A percentile compares a stretch with the other conserved stretches of the same genome.
Conservation (phyloP, 2,113 vertebrate species). For the Perccottus glenii region DNA sequence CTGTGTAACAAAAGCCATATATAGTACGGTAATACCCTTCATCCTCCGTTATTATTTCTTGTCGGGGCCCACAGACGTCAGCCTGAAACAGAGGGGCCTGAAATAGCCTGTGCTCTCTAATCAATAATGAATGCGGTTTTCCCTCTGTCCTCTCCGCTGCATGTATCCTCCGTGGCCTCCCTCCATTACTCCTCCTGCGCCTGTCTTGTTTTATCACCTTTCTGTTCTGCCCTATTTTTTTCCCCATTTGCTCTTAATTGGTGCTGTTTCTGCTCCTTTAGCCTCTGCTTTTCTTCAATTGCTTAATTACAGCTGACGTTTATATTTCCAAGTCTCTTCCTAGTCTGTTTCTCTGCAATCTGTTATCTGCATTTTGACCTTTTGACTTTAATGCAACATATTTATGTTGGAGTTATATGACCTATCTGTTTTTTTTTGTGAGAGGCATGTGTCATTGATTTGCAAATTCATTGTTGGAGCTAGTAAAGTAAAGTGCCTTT, state of each 20-base stretch:
- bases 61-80: constrained; percentile 33
- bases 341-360: not conserved
- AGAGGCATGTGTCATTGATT: not conserved
- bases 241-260: constrained; percentile 17
- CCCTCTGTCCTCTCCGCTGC: constrained; percentile 37
- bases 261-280: constrained; percentile 6
- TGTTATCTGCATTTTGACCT: not conserved
- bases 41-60: constrained; percentile 5
- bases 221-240: constrained; percentile 26
- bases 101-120: constrained; percentile 62
- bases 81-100: constrained; percentile 34
- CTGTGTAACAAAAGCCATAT: not conserved
- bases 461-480: not conserved
- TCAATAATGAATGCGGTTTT: constrained; percentile 73
- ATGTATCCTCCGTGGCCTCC: constrained; percentile 25
- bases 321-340: not conserved
- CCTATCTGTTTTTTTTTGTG: not conserved
- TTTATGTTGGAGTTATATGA: not conserved
- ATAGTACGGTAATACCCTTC: constrained; percentile 3
- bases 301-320: not conserved
- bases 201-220: constrained; percentile 30
- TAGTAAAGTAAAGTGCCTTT: not conserved
- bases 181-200: constrained; percentile 25
- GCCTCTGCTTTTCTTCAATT: constrained; percentile 1
- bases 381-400: not conserved